Base-by-base conservation (phyloP, 1,140 invertebrate genomes). In the Apolygus lucorum region DNA sequence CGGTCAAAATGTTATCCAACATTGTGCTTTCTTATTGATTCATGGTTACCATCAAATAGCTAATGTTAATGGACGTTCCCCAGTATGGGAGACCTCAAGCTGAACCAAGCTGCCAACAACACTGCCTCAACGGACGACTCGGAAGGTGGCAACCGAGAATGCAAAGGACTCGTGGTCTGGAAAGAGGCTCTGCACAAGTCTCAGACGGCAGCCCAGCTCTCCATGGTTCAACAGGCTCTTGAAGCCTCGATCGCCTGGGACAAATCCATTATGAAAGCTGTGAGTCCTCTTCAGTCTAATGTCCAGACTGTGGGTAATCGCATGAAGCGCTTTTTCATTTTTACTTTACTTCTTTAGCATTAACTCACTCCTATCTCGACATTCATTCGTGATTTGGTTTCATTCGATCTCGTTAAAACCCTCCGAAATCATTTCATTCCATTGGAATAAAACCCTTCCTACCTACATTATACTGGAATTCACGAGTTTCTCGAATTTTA, bases 191-290 rank as follows among this genome's bases (percentile, higher is more conserved):
- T 96, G 0, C 80, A 85, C 0, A 85, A 88, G 27, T 89, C 91
- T 24, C 87, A 87, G 74, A 95, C 92, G 2, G 89, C 94, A 0
- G 90, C 93, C 0, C 93, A 97, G 76, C 81, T 98, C 11, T 91
- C 92, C 2, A 90, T 98, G 88, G 88, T 91, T 74, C 82, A 96
- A 49, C 91, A 93, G 74, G 90, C 92, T 73, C 83, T 98, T 26
- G 94, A 96, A 77, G 88, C 88, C 22, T 92, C 89, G 75, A 93
- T 98, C 74, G 93, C 95, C 26, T 98, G 95, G 95, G 95, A 98
- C 81, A 98, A 97, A 81, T 96, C 93, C 81, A 95, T 97, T 76
- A 98, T 98, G 95, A 96, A 97, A 87, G 95, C 95, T 82, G 93
- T 96, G 85, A 88, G 91, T 84, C 70, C 67, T 63, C 70, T 21